Percentiles rank a stretch among this genome's conserved stretches.
phyloP scores from a whole-genome alignment of 2,888 invertebrate species.

The Tridacna crocea region DNA sequence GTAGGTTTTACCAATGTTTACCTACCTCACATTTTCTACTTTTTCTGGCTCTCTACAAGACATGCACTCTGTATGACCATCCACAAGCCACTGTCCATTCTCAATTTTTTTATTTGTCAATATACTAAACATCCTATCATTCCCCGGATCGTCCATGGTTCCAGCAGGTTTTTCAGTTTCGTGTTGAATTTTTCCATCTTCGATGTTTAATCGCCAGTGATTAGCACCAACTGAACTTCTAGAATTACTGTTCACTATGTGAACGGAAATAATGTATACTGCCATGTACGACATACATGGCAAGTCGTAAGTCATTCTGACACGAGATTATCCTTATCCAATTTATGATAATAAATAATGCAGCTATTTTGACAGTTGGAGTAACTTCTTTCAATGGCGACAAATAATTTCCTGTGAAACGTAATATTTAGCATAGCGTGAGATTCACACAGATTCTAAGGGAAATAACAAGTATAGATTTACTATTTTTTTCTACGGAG shows the following conservation, averaged over 20 bases:
- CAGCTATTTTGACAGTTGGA: conserved; percentile 57
- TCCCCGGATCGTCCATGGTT: conserved; percentile 44
- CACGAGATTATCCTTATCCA: not conserved
- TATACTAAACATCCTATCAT: conserved; percentile 75
- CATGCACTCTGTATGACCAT: conserved; percentile 44
- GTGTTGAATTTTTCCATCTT: conserved; percentile 88
- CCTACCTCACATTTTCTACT: conserved; percentile 8
- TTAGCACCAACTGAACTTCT: conserved; percentile 93
- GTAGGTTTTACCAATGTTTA: not conserved
- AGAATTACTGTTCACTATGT: conserved; percentile 91
- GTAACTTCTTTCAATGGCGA: conserved; percentile 46
- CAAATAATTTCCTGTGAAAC: conserved; percentile 38
- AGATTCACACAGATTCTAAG: not conserved
- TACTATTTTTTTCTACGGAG: too few relatives aligned
- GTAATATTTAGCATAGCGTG: not conserved
- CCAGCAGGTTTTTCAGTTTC: conserved; percentile 63
- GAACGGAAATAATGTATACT: conserved; percentile 89
- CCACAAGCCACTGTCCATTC: conserved; percentile 70
- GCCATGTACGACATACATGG: conserved; percentile 86
- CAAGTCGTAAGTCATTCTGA: conserved; percentile 78
- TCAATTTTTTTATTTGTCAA: conserved; percentile 76
- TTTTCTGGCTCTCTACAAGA: conserved; percentile 39
- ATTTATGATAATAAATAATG: not conserved
- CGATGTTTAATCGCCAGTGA: conserved; percentile 92
- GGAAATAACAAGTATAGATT: not conserved